Percentiles rank a stretch among this genome's conserved stretches.
Conservation (phyloP, 92 coral and sea anemone species). For the Plumapathes pennacea region DNA sequence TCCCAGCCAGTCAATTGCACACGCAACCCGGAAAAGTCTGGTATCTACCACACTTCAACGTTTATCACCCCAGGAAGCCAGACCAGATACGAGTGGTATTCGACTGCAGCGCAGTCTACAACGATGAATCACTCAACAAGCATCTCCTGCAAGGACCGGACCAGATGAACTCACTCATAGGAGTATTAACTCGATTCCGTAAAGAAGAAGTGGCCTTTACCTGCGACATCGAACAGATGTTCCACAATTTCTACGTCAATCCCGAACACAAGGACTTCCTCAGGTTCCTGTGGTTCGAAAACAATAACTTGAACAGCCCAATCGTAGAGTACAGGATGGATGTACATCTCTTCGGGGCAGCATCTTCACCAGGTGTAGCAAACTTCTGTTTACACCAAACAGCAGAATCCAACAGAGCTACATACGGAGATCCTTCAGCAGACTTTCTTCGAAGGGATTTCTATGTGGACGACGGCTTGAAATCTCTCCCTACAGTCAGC, state of each 20-base stretch:
- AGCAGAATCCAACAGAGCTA: slow-evolving; percentile 2
- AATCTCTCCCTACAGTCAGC: slow-evolving; percentile 3
- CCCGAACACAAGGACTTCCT: slow-evolving; percentile 21
- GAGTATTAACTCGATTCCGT: too few species aligned
- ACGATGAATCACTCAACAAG: too few species aligned
- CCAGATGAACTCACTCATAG: too few species aligned
- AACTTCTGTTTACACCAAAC: slow-evolving; percentile 24
- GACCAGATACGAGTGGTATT: too few species aligned
- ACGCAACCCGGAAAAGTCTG: slow-evolving; percentile 1
- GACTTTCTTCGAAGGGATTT: slow-evolving; percentile 18
- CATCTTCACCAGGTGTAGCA: slow-evolving; percentile 28
- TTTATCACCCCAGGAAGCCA: too few species aligned
- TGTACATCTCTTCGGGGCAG: slow-evolving; percentile 29
- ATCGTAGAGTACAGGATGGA: slow-evolving; percentile 38
- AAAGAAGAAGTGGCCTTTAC: too few species aligned
- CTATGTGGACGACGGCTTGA: slow-evolving; percentile 35
- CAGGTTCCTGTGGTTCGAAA: slow-evolving; percentile 30
- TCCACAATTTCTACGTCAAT: slow-evolving; percentile 16
- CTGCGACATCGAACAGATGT: too few species aligned
- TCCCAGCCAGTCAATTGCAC: not conserved
- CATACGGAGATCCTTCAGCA: slow-evolving; percentile 9
- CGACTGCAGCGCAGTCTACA: too few species aligned
- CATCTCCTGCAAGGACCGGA: too few species aligned
- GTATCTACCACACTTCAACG: slow-evolving; percentile 24
- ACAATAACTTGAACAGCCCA: slow-evolving; percentile 13